phyloP scores from a whole-genome alignment of 1,140 invertebrate genomes.

The Drosophila nikananu region DNA sequence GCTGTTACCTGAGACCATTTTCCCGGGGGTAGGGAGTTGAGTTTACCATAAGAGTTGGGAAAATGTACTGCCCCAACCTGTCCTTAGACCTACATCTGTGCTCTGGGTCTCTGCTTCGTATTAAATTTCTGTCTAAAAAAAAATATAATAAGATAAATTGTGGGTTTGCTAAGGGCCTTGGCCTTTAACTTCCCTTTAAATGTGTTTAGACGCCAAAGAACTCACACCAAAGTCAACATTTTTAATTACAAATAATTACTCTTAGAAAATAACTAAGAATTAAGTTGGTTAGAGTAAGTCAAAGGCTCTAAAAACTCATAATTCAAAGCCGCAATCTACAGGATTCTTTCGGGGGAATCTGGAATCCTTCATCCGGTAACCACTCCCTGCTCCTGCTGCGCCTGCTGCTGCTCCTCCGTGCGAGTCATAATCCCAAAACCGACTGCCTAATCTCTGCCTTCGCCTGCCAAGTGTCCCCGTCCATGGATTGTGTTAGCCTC shows the following conservation, averaged over 20 bases:
- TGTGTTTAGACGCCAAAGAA: background rate
- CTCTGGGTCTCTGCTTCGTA: background rate
- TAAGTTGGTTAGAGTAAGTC: background rate
- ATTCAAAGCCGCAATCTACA: too few relatives aligned
- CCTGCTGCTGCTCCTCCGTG: background rate
- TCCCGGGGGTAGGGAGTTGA: too few relatives aligned
- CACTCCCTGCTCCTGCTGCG: too few relatives aligned
- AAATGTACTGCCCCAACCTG: too few relatives aligned
- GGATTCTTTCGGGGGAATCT: too few relatives aligned
- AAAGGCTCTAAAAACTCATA: background rate
- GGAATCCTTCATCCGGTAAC: too few relatives aligned
- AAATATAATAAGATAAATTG: background rate
- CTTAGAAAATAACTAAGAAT: background rate
- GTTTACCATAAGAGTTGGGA: constrained; percentile 5
- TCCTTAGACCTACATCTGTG: background rate
- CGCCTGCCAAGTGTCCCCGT: constrained; percentile 19
- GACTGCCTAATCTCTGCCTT: constrained; percentile 25
- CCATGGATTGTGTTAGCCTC: constrained; percentile 24
- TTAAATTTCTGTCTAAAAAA: background rate
- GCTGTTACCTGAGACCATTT: background rate
- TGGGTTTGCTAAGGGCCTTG: background rate
- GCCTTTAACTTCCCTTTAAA: background rate
- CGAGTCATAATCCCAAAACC: constrained; percentile 5
- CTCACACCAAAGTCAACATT: background rate
- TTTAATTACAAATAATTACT: background rate